These are phyloP conservation scores for Phalloptychus januarius DNA, from an alignment of 2,797 vertebrate species.

Conservation along the genomic window DNA sequence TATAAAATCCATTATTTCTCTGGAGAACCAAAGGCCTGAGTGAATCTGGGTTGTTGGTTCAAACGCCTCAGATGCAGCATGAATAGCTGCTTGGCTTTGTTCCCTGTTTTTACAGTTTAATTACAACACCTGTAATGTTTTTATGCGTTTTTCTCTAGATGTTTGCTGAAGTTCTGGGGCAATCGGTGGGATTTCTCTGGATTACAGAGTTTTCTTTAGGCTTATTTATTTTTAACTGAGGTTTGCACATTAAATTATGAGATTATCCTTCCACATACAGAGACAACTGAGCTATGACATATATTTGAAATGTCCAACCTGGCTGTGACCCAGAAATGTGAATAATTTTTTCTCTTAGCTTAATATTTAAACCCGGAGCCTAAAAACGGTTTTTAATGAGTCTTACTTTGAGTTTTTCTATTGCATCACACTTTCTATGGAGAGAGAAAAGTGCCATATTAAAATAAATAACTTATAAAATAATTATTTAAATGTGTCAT, in stretches of 20 bases:
- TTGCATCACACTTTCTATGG: no score
- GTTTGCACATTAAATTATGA: background rate
- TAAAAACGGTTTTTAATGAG: no score
- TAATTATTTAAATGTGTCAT: no score
- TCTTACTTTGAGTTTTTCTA: no score
- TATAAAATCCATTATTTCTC: background rate
- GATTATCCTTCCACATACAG: background rate
- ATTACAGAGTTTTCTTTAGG: background rate
- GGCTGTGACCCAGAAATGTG: no score
- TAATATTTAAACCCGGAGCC: no score
- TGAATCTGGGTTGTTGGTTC: background rate
- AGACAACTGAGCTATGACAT: background rate
- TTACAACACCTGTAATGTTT: background rate
- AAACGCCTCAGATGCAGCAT: background rate
- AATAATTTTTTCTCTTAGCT: no score
- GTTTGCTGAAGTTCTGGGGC: background rate
- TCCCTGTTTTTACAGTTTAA: background rate
- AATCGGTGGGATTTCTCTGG: background rate
- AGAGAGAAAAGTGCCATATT: no score
- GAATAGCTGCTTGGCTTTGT: background rate
- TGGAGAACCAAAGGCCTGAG: background rate
- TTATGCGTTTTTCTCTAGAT: background rate
- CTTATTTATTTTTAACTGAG: background rate
- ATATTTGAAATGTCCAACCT: no score
- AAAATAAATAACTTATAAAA: no score